Evolutionary conservation across 2,113 vertebrate genomes (phyloP).

Genomic region (Cettia cetti): DNA sequence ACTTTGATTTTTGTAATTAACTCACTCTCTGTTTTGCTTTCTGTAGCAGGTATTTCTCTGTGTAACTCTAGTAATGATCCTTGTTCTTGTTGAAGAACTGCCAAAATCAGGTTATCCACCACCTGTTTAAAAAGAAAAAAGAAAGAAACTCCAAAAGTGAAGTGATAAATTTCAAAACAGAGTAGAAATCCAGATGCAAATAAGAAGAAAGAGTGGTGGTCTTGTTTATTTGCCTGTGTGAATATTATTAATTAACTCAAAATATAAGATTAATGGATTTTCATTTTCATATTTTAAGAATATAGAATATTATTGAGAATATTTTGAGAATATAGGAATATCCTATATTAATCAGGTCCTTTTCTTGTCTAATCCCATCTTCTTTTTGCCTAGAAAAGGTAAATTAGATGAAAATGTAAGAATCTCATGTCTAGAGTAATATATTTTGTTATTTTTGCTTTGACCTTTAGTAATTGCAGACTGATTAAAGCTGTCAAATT

Average conservation of each 20-base stretch:
- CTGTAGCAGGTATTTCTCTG: neutral
- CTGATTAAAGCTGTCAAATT: neutral
- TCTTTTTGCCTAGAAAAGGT: neutral
- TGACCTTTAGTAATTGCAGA: neutral
- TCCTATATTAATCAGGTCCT: neutral
- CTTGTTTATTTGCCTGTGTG: neutral
- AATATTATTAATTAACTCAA: neutral
- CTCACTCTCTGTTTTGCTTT: neutral
- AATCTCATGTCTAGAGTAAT: neutral
- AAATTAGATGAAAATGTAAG: neutral
- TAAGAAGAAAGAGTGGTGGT: rapidly evolving
- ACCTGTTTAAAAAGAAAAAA: neutral
- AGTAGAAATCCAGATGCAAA: neutral
- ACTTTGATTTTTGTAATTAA: constrained; percentile 4
- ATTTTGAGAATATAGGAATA: neutral
- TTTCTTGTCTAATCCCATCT: neutral
- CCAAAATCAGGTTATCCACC: neutral
- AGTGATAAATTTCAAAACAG: neutral
- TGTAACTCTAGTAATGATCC: neutral
- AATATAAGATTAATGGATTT: neutral
- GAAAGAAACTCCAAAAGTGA: neutral
- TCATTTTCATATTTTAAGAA: neutral
- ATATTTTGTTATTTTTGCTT: neutral
- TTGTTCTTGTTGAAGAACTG: neutral
- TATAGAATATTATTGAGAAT: neutral